Evolutionary conservation across 2,888 invertebrate species (phyloP), one percentile per base, ranked within the genome.

Genomic region (Aleiodes leptofemur): DNA sequence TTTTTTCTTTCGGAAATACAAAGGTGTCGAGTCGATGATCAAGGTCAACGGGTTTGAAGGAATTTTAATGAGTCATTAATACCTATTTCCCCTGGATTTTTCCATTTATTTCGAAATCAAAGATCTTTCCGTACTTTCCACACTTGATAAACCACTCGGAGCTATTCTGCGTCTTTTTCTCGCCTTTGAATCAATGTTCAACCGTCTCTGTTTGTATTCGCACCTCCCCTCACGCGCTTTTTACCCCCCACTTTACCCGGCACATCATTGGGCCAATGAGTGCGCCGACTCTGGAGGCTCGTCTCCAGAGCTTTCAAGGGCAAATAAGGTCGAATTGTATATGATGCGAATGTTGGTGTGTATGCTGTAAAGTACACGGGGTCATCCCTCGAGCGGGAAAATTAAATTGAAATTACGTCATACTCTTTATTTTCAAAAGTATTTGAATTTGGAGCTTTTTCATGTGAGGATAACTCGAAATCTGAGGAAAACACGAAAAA

Each of bases 231-330:
- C 48, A 13, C 38, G 7, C 56, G 29, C 57, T 23, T 23, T 43
- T 14, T 29, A 13, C 23, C 11, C 14, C 66, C 34, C 59, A 64
- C 29, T 53, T 29, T 14, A 59, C 73, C 43, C 74, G 73, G 68
- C 23, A 76, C 56, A 64, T 69, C 69, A 61, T 64, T 55, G 56
- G 53, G 57, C 72, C 66, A 38, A 68, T 59, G 43, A 64, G 51
- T 72, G 66, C 72, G 79, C 48, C 57, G 64, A 50, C 73, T 69
- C 73, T 80, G 84, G 84, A 83, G 84, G 83, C 83, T 86, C 84
- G 85, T 78, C 82, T 29, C 11, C 61, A 9, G 43, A 43, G 57
- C 79, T 84, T 82, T 79, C 86, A 87, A 88, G 88, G 88, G 80
- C 86, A 80, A 83, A 84, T 75, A 82, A 82, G 87, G 87, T 87